A percentile compares a stretch with the other conserved stretches of the same genome.
phyloP scores from a whole-genome alignment of 92 coral and sea anemone species.

The Blastomussa wellsi region DNA sequence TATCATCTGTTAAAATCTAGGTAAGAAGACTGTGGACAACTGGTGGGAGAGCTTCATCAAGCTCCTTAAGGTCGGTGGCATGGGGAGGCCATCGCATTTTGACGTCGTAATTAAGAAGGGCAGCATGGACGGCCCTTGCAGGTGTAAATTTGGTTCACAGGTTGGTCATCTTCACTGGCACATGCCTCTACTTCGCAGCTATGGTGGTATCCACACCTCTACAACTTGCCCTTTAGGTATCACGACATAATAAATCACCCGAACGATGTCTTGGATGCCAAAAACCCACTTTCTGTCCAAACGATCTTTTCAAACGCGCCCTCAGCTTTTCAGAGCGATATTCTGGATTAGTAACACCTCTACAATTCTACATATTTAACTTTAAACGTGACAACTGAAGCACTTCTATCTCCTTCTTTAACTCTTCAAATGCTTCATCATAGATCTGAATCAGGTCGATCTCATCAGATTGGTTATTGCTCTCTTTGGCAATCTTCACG shows the following conservation, averaged over 20 bases:
- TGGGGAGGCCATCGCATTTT: slow-evolving; percentile 47
- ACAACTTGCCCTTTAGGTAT: slow-evolving; percentile 50
- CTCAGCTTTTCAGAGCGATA: slow-evolving; percentile 47
- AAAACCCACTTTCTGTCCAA: slow-evolving; percentile 22
- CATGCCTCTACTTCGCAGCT: slow-evolving; percentile 1
- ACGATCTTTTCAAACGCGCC: slow-evolving; percentile 22
- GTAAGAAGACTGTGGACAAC: slow-evolving; percentile 36
- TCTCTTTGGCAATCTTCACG: slow-evolving; percentile 22
- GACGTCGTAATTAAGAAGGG: slow-evolving; percentile 20
- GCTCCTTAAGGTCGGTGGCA: slow-evolving; percentile 24
- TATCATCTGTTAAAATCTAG: slow-evolving; percentile 45
- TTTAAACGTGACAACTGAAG: slow-evolving; percentile 29
- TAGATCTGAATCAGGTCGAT: slow-evolving; percentile 18
- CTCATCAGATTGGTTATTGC: slow-evolving; percentile 23
- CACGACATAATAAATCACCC: slow-evolving; percentile 23
- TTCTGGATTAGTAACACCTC: slow-evolving; percentile 20
- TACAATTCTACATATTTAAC: slow-evolving; percentile 24
- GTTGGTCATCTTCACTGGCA: slow-evolving; percentile 16
- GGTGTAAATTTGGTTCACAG: slow-evolving; percentile 33
- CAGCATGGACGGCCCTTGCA: slow-evolving; percentile 39
- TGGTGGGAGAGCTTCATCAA: slow-evolving; percentile 2
- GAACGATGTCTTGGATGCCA: slow-evolving; percentile 51
- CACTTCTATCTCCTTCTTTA: slow-evolving; percentile 22
- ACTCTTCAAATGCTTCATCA: slow-evolving; percentile 43
- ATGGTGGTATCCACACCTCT: slow-evolving; percentile 9